These are phyloP conservation scores for Euleptes europaea DNA, from an alignment of 2,113 vertebrate species.

Conservation along the genomic window DNA sequence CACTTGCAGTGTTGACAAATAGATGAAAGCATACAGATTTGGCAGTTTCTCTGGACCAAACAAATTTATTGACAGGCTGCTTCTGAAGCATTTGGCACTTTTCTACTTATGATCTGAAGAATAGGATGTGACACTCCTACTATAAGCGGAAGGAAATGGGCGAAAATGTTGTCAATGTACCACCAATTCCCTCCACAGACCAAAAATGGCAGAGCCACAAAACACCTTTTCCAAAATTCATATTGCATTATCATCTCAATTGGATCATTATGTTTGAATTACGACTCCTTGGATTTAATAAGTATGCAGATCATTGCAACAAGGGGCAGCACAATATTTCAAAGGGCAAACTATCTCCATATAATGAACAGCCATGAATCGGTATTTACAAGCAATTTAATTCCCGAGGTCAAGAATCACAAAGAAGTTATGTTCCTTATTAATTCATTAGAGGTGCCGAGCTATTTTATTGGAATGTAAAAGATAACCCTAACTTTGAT, in stretches of 20 bases:
- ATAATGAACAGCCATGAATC: not conserved
- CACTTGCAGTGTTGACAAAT: not conserved
- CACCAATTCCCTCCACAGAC: not conserved
- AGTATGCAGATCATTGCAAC: constrained; percentile 27
- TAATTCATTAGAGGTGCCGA: constrained; percentile 8
- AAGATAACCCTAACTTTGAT: constrained; percentile 14
- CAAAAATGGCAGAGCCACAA: not conserved
- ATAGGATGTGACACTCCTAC: not conserved
- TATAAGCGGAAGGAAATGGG: not conserved
- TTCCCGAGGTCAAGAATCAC: constrained; percentile 19
- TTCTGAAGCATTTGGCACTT: constrained; percentile 4
- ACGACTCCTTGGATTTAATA: not conserved
- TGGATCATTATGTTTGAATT: constrained; percentile 12
- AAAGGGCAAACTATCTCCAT: not conserved
- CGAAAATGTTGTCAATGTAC: not conserved
- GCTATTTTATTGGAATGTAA: not conserved
- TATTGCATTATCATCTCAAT: constrained; percentile 1
- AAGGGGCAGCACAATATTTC: not conserved
- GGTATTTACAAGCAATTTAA: constrained; percentile 22
- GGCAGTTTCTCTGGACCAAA: not conserved
- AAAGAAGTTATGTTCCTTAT: not conserved
- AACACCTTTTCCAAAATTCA: constrained; percentile 11
- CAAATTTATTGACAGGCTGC: not conserved
- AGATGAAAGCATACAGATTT: constrained; percentile 18
- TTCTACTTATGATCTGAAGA: constrained; percentile 5